Percentiles rank a stretch among this genome's conserved stretches.
Conservation (phyloP, 2,113 vertebrate species). For the Ictidomys tridecemlineatus region DNA sequence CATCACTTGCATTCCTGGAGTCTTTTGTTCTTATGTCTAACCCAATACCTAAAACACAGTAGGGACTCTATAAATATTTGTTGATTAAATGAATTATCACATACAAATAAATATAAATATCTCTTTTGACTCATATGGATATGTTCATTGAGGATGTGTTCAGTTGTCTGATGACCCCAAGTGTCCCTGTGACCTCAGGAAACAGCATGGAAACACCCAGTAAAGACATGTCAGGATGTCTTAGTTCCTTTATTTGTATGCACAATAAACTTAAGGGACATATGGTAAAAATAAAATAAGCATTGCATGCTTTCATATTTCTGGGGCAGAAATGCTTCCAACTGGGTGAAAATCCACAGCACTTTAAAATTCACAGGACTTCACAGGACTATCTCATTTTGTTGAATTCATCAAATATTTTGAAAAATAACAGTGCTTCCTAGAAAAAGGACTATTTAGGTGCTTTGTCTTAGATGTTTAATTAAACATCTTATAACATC, state of each 20-base stretch:
- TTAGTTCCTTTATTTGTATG: not conserved
- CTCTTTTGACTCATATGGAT: not conserved
- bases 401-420: conserved; percentile 63
- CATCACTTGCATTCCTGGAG: not conserved
- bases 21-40: conserved; percentile 19
- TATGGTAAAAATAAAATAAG: conserved; percentile 18
- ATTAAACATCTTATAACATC: conserved; percentile 42
- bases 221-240: not conserved
- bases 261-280: not conserved
- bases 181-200: not conserved
- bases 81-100: conserved; percentile 18
- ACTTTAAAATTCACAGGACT: conserved; percentile 45
- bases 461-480: conserved; percentile 49
- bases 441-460: conserved; percentile 50
- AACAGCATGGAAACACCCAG: not conserved
- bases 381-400: not conserved
- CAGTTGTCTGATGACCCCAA: not conserved
- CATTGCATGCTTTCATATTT: not conserved
- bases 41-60: not conserved
- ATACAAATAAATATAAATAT: conserved; percentile 37
- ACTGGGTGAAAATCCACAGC: conserved; percentile 14
- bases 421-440: not conserved
- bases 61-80: not conserved
- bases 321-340: conserved; percentile 19
- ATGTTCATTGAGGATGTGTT: not conserved